Evolutionary conservation across 2,797 vertebrate genomes (phyloP), one percentile per base, ranked within the genome.

Genomic region (Anabas testudineus): DNA sequence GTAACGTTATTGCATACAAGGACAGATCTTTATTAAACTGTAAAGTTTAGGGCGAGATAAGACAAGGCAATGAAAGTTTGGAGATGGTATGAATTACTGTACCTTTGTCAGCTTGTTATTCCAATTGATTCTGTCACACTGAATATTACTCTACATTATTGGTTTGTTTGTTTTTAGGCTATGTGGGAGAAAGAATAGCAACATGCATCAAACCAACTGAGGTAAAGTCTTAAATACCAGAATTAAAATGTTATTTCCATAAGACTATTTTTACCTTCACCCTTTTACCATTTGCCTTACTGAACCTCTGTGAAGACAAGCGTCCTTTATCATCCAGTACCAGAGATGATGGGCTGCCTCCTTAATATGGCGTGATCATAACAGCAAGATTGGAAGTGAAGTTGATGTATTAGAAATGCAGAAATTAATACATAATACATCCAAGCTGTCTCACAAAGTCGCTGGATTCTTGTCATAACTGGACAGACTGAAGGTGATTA

Each of bases 391-490:
- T 65, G 49, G 46, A 78, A 8, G 37, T 41, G 16, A 56, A 71
- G 7, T 56, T 67, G 49, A 65, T 67, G 51, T 14, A 57, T 52
- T 65, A 47, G 34, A 70, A 74, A 67, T 70, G 72, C 53, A 51
- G 32, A 74, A 57, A 76, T 60, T 9, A 71, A 77, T 54, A 24
- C 18, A 70, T 71, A 61, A 67, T 69, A n/a, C 19, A 67, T 59
- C 37, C 19, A 21, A 54, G 32, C 18, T 0, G 9, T 65, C 1
- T 53, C 22, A 52, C 37, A 15, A 54, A 68, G 51, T 74, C 30
- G 22, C 39, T 41, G 41, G 41, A 48, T 56, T 48, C 67, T 64
- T 52, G 22, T 56, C 22, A 32, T 24, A 21, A 26, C 39, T 28
- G 60, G 62, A 77, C 73, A 36, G 19, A 24, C 66, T 67, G 69